These are phyloP conservation scores for Brenthis ino DNA, from an alignment of 2,888 invertebrate genomes.

Conservation along the genomic window DNA sequence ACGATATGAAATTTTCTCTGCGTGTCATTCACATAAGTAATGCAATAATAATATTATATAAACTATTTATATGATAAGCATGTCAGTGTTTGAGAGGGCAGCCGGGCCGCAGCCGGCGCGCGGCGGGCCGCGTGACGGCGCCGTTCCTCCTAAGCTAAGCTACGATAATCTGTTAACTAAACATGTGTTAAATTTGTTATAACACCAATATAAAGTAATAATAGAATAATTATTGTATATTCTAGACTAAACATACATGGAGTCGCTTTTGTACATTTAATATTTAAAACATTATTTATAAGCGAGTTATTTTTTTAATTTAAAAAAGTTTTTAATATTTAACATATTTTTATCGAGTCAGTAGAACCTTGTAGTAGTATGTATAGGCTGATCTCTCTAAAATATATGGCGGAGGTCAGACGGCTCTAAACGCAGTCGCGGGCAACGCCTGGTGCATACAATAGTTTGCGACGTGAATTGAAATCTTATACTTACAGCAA, in stretches of 20 bases:
- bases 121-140: too few relatives aligned
- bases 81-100: too few relatives aligned
- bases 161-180: conserved; percentile 8
- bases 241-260: conserved; percentile 3
- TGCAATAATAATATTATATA: too few relatives aligned
- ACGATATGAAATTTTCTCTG: too few relatives aligned
- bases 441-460: neutral
- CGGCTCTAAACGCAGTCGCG: neutral
- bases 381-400: conserved; percentile 7
- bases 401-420: neutral
- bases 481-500: conserved; percentile 14
- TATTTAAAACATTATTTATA: conserved; percentile 7
- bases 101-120: too few relatives aligned
- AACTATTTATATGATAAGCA: too few relatives aligned
- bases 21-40: too few relatives aligned
- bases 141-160: conserved; percentile 14
- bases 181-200: conserved; percentile 8
- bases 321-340: conserved; percentile 14
- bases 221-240: conserved; percentile 6
- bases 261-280: conserved; percentile 21
- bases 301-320: conserved; percentile 18
- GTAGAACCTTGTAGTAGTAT: conserved; percentile 11
- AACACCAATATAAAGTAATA: conserved; percentile 20
- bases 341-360: conserved; percentile 17
- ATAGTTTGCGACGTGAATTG: conserved; percentile 5